These are phyloP conservation scores for Aphyosemion australe DNA, from an alignment of 2,113 vertebrate genomes.

Conservation along the genomic window DNA sequence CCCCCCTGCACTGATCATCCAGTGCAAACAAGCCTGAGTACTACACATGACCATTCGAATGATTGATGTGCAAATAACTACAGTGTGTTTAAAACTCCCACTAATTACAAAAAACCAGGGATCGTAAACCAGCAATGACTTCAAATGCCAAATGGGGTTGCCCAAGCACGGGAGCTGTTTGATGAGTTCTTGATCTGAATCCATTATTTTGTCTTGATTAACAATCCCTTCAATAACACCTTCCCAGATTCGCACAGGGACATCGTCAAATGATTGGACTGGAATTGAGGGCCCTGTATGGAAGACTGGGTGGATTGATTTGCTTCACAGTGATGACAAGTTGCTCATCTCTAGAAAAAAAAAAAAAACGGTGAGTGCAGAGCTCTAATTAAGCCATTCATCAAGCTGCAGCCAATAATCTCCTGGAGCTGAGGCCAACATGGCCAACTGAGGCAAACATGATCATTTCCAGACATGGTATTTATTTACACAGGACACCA, in stretches of 20 bases:
- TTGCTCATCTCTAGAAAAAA: conserved; percentile 58
- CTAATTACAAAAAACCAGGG: conserved; percentile 13
- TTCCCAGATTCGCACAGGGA: conserved; percentile 36
- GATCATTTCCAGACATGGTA: conserved; percentile 32
- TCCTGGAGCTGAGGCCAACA: conserved; percentile 36
- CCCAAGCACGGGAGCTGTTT: conserved; percentile 27
- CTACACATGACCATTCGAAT: conserved; percentile 22
- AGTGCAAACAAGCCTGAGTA: conserved; percentile 38
- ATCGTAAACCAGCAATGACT: conserved; percentile 4
- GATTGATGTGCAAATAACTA: conserved; percentile 49
- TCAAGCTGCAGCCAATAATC: conserved; percentile 59
- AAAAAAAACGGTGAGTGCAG: conserved; percentile 46
- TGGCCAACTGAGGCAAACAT: conserved; percentile 37
- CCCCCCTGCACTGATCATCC: conserved; percentile 6
- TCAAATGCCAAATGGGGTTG: conserved; percentile 31
- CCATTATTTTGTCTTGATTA: conserved; percentile 59
- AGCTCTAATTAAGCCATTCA: conserved; percentile 69
- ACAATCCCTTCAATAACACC: conserved; percentile 40
- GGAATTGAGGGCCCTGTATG: conserved; percentile 41
- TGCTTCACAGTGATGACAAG: conserved; percentile 53
- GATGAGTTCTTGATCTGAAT: conserved; percentile 58
- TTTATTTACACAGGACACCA: no score
- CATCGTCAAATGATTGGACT: conserved; percentile 58
- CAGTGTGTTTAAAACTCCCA: conserved; percentile 24
- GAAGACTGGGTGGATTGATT: conserved; percentile 62